Evolutionary conservation across 1,140 invertebrate genomes (phyloP).

Genomic region (Drosophila subpulchrella): DNA sequence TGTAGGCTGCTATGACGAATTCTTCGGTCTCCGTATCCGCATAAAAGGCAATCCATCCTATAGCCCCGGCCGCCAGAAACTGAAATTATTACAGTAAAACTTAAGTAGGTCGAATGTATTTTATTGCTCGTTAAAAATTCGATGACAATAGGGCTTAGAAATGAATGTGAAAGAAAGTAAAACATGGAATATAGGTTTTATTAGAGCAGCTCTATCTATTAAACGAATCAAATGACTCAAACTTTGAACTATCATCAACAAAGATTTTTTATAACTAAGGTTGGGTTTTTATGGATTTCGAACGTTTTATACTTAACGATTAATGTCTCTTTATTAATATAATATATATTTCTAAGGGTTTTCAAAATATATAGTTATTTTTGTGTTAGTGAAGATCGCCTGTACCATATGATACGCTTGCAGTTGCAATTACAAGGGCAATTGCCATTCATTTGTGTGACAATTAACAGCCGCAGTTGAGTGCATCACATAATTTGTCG

Average conservation of each 20-base stretch:
- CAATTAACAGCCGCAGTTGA: slow-evolving; percentile 46
- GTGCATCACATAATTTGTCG: slow-evolving; percentile 34
- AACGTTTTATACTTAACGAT: too few species aligned
- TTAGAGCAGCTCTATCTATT: too few species aligned
- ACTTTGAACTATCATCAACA: too few species aligned
- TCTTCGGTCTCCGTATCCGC: slow-evolving; percentile 62
- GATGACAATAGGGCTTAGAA: background rate
- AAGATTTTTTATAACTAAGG: too few species aligned
- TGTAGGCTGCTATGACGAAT: slow-evolving; percentile 63
- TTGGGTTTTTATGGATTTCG: too few species aligned
- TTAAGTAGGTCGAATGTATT: background rate
- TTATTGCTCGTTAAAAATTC: background rate
- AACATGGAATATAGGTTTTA: too few species aligned
- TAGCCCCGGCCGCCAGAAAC: slow-evolving; percentile 66
- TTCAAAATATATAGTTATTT: background rate
- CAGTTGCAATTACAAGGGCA: slow-evolving; percentile 44
- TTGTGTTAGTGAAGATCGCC: background rate
- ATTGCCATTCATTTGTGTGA: slow-evolving; percentile 57
- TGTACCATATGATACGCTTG: slow-evolving; percentile 19
- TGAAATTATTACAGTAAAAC: slow-evolving; percentile 40
- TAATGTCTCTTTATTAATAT: too few species aligned
- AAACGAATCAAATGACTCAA: too few species aligned
- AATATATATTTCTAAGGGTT: too few species aligned
- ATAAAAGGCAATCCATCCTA: slow-evolving; percentile 70
- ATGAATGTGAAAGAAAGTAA: background rate